phyloP scores from a whole-genome alignment of 2,888 invertebrate species.

The Dolichomitus sp. region DNA sequence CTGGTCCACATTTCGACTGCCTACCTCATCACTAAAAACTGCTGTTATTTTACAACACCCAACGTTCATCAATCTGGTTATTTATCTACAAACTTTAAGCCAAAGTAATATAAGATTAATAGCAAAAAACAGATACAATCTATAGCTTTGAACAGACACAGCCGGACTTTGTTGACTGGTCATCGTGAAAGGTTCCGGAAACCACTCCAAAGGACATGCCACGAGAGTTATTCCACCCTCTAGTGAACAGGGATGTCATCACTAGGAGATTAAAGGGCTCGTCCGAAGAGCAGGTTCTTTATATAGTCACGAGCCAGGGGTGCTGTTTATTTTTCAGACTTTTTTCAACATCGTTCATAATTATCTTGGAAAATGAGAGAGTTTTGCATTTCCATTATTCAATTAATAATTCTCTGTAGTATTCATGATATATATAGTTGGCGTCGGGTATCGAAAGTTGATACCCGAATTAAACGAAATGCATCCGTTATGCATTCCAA shows the following conservation, averaged over 20 bases:
- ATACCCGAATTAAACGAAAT: conserved; percentile 17
- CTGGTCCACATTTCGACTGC: no score
- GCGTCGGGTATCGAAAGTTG: conserved; percentile 5
- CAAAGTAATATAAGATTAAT: background rate
- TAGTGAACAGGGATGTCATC: conserved; percentile 27
- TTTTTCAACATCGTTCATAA: background rate
- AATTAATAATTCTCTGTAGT: conserved; percentile 24
- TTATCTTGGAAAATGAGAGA: background rate
- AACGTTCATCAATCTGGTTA: no score
- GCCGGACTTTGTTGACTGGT: background rate
- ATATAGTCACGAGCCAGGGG: background rate
- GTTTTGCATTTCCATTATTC: background rate
- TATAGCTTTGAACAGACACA: background rate
- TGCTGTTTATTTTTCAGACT: conserved; percentile 1
- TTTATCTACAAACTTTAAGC: no score
- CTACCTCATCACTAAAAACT: no score
- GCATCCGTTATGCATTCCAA: conserved; percentile 17
- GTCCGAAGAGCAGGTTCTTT: background rate
- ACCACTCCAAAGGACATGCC: conserved; percentile 40
- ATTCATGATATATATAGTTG: conserved; percentile 8
- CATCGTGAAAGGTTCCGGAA: conserved; percentile 1
- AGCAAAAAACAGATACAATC: background rate
- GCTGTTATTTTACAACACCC: no score
- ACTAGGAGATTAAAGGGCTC: conserved; percentile 57
- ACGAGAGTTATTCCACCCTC: conserved; percentile 25